phyloP scores from a whole-genome alignment of 2,797 vertebrate species.

The Pantherophis alleghaniensis region DNA sequence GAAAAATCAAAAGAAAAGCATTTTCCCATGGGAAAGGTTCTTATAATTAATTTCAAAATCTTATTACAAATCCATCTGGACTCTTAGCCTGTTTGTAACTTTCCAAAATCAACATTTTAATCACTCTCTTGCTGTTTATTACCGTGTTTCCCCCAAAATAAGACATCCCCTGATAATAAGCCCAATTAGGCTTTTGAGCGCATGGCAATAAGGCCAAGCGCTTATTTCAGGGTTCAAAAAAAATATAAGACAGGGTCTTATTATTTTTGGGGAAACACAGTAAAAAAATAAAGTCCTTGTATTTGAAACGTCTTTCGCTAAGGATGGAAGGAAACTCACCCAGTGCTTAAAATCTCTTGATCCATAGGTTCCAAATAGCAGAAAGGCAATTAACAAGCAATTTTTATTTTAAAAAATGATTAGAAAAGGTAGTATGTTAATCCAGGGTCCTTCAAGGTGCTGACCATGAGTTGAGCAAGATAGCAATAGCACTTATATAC shows the following conservation, averaged over 20 bases:
- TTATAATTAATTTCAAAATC: neutral
- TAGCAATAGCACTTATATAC: no score
- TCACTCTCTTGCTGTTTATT: neutral
- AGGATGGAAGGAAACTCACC: neutral
- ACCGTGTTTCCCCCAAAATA: no score
- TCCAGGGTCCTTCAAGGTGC: neutral
- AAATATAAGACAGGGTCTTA: no score
- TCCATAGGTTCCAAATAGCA: neutral
- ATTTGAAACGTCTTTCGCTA: neutral
- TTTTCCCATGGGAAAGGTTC: neutral
- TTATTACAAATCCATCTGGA: neutral
- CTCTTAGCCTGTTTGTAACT: neutral
- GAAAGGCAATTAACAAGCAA: neutral
- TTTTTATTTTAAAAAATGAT: neutral
- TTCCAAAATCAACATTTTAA: neutral
- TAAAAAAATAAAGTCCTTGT: neutral
- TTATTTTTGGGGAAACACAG: no score
- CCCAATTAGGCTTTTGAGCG: no score
- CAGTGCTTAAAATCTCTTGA: neutral
- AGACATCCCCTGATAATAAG: no score
- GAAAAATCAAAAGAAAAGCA: neutral
- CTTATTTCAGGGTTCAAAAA: no score
- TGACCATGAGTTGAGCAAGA: neutral
- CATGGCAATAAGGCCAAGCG: no score
- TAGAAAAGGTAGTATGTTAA: neutral